These are phyloP conservation scores for Cephalopachus bancanus DNA, from an alignment of 2,797 vertebrate species.

Conservation along the genomic window DNA sequence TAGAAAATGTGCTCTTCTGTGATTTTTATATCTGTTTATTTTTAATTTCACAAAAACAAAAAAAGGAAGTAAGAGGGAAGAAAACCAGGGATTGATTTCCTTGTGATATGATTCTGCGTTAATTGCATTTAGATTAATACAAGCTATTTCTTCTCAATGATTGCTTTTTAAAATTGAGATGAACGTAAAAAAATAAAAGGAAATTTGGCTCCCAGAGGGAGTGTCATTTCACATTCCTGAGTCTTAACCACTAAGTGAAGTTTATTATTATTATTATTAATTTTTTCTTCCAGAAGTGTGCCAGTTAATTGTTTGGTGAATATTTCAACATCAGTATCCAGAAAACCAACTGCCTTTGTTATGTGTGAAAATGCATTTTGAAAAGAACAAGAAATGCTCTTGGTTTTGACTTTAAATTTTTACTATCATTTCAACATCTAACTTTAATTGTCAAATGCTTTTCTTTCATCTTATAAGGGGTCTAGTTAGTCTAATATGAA, in stretches of 20 bases:
- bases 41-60: neutral
- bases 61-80: neutral
- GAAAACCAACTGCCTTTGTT: constrained; percentile 38
- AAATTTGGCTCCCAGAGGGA: constrained; percentile 39
- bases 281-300: neutral
- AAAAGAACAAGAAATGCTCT: constrained; percentile 58
- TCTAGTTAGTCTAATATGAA: constrained; percentile 42
- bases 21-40: constrained; percentile 54
- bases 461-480: constrained; percentile 27
- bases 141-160: constrained; percentile 11
- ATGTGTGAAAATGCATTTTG: constrained; percentile 48
- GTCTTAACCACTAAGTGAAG: constrained; percentile 51
- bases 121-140: neutral
- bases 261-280: neutral
- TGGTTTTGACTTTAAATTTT: constrained; percentile 40
- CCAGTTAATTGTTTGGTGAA: constrained; percentile 40
- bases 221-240: neutral
- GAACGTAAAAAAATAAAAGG: neutral
- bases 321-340: constrained; percentile 49
- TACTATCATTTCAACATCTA: neutral
- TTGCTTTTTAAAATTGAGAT: constrained; percentile 10
- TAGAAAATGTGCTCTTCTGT: constrained; percentile 57
- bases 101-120: constrained; percentile 53
- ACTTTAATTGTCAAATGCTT: constrained; percentile 50
- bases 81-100: constrained; percentile 59